These are phyloP conservation scores for Drosophila vallismaia DNA, from an alignment of 2,888 invertebrate species.

Conservation along the genomic window DNA sequence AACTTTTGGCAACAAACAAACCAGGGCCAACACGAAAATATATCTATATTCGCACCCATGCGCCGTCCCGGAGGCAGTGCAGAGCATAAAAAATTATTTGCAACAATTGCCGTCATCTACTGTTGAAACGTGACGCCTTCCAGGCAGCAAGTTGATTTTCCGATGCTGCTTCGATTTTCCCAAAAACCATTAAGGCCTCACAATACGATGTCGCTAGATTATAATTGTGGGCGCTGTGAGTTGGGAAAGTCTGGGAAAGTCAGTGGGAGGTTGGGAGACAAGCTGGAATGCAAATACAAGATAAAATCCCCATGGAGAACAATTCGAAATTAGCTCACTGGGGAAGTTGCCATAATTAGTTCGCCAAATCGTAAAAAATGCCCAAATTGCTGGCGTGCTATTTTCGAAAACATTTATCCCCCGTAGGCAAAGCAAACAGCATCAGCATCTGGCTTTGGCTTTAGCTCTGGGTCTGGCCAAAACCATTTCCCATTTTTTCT, in stretches of 20 bases:
- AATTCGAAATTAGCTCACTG: slow-evolving; percentile 38
- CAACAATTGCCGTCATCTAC: slow-evolving; percentile 76
- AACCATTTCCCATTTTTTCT: slow-evolving; percentile 26
- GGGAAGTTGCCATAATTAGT: slow-evolving; percentile 56
- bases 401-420: slow-evolving; percentile 52
- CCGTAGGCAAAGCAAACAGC: slow-evolving; percentile 18
- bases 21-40: slow-evolving; percentile 19
- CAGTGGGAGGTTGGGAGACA: too few species aligned
- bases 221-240: slow-evolving; percentile 10
- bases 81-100: slow-evolving; percentile 75
- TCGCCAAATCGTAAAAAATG: slow-evolving; percentile 62
- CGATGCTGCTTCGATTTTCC: slow-evolving; percentile 66
- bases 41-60: slow-evolving; percentile 56
- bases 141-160: slow-evolving; percentile 64
- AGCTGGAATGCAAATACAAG: slow-evolving; percentile 29
- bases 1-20: slow-evolving; percentile 72
- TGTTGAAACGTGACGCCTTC: slow-evolving; percentile 66
- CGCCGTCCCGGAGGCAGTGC: slow-evolving; percentile 47
- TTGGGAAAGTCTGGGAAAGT: slow-evolving; percentile 8
- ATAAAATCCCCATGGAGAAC: slow-evolving; percentile 10
- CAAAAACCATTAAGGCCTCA: slow-evolving; percentile 2
- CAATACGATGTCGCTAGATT: slow-evolving; percentile 28
- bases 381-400: slow-evolving; percentile 38
- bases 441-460: slow-evolving; percentile 11
- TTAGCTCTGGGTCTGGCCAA: slow-evolving; percentile 35